phyloP scores from a whole-genome alignment of 2,113 vertebrate genomes.

The Pungitius pungitius region DNA sequence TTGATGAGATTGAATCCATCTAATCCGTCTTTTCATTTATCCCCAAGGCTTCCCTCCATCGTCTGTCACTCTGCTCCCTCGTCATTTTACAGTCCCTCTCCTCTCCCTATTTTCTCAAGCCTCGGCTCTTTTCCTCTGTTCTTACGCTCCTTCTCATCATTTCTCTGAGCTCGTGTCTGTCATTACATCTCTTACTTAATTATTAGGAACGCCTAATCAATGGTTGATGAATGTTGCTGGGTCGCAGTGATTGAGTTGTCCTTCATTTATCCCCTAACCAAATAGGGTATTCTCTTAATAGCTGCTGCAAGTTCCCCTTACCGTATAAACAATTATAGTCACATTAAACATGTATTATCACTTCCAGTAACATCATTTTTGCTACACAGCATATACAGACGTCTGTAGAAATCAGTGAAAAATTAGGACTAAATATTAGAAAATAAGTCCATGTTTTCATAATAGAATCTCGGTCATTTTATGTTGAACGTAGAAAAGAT shows the following conservation, averaged over 20 bases:
- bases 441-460: conserved; percentile 7
- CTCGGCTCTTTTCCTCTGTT: conserved; percentile 23
- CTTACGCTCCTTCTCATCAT: conserved; percentile 37
- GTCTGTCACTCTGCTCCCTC: conserved; percentile 46
- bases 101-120: conserved; percentile 23
- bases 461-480: neutral
- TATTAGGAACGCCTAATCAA: conserved; percentile 11
- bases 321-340: neutral
- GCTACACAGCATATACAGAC: neutral
- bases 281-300: conserved; percentile 12
- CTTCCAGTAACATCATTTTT: neutral
- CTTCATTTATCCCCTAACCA: conserved; percentile 18
- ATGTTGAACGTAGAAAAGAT: neutral
- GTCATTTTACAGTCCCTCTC: conserved; percentile 47
- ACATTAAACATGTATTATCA: neutral
- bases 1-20: conserved; percentile 44
- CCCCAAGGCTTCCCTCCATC: conserved; percentile 36
- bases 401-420: neutral
- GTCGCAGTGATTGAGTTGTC: conserved; percentile 5
- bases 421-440: neutral
- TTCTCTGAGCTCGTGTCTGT: conserved; percentile 20
- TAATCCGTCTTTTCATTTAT: conserved; percentile 37
- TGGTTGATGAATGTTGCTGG: neutral
- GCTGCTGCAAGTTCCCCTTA: neutral
- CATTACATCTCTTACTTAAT: conserved; percentile 16